phyloP scores from a whole-genome alignment of 2,113 vertebrate genomes.

The Xenopus laevis region DNA sequence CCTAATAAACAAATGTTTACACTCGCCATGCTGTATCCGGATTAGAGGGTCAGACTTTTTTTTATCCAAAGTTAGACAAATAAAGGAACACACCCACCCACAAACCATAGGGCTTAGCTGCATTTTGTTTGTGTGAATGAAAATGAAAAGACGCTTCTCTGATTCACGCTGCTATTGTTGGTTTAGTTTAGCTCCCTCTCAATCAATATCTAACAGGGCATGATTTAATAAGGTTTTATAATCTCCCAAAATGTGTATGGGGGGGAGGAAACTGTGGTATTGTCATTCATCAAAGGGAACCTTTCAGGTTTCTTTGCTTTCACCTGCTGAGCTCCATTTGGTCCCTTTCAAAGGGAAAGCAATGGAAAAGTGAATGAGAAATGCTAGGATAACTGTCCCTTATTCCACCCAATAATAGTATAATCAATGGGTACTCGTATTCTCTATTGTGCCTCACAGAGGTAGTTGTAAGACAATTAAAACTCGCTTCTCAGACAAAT shows the following conservation, averaged over 20 bases:
- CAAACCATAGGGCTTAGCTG: constrained; percentile 51
- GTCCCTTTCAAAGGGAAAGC: constrained; percentile 88
- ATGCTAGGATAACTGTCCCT: constrained; percentile 76
- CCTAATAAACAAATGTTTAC: background rate
- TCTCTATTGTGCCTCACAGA: constrained; percentile 78
- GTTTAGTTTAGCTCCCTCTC: constrained; percentile 83
- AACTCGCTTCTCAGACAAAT: constrained; percentile 74
- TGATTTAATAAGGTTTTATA: constrained; percentile 93
- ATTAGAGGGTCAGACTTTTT: background rate
- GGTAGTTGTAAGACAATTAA: constrained; percentile 80
- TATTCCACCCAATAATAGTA: constrained; percentile 75
- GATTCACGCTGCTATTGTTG: constrained; percentile 77
- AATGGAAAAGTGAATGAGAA: constrained; percentile 84
- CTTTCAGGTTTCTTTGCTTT: constrained; percentile 95
- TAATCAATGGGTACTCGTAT: constrained; percentile 90
- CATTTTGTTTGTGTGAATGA: constrained; percentile 56
- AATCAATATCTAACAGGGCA: constrained; percentile 84
- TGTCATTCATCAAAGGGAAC: constrained; percentile 82
- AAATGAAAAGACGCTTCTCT: constrained; percentile 62
- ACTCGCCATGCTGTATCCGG: background rate
- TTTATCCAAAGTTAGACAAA: background rate
- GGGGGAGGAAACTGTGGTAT: constrained; percentile 67
- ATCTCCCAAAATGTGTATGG: constrained; percentile 70
- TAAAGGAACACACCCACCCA: background rate
- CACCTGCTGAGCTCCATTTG: constrained; percentile 96